Evolutionary conservation across 2,113 vertebrate species (phyloP).

Genomic region (Progne subis): DNA sequence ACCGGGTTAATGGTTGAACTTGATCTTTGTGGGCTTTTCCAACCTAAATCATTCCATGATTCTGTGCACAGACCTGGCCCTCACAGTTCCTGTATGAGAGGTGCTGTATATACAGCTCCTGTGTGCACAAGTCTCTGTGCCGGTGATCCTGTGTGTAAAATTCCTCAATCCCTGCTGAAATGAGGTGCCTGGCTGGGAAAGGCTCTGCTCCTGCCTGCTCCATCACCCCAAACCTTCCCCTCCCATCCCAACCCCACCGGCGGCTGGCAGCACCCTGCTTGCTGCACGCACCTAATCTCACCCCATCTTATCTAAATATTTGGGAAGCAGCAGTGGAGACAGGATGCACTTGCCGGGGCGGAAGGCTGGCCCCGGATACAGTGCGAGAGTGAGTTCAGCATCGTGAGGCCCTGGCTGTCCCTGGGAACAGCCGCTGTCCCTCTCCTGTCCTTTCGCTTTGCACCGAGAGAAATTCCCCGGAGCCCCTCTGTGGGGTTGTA

Average conservation of each 20-base stretch:
- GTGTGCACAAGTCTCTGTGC: fast-evolving
- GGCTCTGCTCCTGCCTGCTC: not conserved
- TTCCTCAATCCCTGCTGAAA: fast-evolving
- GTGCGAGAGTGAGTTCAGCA: not conserved
- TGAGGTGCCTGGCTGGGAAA: not conserved
- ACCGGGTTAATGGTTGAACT: not conserved
- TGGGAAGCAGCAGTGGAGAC: not conserved
- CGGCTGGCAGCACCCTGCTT: fast-evolving
- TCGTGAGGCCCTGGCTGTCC: not conserved
- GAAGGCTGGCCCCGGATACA: not conserved
- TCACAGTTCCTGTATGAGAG: not conserved
- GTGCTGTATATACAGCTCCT: not conserved
- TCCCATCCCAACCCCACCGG: fast-evolving
- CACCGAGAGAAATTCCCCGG: fast-evolving
- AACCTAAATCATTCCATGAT: not conserved
- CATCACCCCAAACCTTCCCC: not conserved
- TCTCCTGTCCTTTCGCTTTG: not conserved
- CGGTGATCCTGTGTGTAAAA: not conserved
- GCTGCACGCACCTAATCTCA: not conserved
- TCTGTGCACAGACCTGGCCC: not conserved
- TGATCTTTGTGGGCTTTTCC: not conserved
- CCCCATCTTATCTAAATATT: conserved; percentile 27
- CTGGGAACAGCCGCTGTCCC: fast-evolving
- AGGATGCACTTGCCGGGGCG: not conserved
- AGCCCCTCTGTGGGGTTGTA: fast-evolving